phyloP scores from a whole-genome alignment of 2,888 invertebrate species.

The Luffia ferchaultella region DNA sequence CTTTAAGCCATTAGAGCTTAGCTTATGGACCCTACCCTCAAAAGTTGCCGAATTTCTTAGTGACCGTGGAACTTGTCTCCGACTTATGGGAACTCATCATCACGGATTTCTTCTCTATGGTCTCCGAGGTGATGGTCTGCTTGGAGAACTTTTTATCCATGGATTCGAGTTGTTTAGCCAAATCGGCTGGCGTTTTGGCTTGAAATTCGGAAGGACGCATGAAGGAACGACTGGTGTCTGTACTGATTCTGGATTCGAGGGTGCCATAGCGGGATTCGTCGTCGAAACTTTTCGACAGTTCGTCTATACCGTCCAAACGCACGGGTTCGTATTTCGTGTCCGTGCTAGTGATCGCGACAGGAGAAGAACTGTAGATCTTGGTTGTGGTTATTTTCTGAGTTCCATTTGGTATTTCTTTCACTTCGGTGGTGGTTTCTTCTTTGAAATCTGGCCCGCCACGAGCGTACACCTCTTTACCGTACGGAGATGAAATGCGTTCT shows the following conservation, averaged over 20 bases:
- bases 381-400: constrained; percentile 65
- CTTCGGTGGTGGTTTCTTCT: constrained; percentile 60
- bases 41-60: constrained; percentile 63
- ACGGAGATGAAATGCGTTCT: constrained; percentile 48
- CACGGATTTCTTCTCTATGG: constrained; percentile 73
- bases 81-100: constrained; percentile 70
- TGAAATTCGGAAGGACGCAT: constrained; percentile 61
- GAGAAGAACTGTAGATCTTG: constrained; percentile 64
- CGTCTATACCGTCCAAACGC: constrained; percentile 57
- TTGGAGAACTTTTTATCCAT: constrained; percentile 72
- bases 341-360: constrained; percentile 56
- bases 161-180: constrained; percentile 60
- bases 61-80: constrained; percentile 63
- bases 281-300: constrained; percentile 58
- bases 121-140: constrained; percentile 73
- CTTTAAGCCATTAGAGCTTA: neutral
- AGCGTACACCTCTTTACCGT: constrained; percentile 43
- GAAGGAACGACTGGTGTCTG: constrained; percentile 56
- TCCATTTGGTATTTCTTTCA: constrained; percentile 62
- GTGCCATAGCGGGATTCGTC: constrained; percentile 57
- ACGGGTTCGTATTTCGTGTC: constrained; percentile 57
- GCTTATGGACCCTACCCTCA: constrained; percentile 25
- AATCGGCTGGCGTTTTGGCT: constrained; percentile 40
- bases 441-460: constrained; percentile 52
- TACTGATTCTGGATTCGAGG: constrained; percentile 49